phyloP scores from a whole-genome alignment of 1,140 invertebrate genomes.

The Reticulitermes speratus region DNA sequence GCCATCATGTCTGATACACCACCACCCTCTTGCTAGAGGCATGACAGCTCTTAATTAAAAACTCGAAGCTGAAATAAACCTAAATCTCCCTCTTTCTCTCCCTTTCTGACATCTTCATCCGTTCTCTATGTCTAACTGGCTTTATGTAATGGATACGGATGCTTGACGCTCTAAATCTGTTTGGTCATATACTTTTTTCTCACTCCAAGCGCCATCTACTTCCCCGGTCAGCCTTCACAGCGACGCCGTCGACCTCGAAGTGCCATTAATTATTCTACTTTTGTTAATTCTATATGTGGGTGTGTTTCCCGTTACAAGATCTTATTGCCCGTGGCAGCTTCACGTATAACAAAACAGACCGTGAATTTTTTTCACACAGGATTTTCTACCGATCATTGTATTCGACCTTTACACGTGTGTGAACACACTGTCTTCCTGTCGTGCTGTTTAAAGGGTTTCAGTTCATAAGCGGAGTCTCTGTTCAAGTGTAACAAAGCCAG shows the following conservation, averaged over 20 bases:
- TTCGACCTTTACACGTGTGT: no score
- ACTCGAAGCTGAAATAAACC: not conserved
- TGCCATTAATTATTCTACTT: not conserved
- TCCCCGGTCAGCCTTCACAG: not conserved
- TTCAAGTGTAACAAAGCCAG: no score
- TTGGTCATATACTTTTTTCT: not conserved
- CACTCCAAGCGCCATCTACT: not conserved
- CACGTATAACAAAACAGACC: no score
- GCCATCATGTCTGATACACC: not conserved
- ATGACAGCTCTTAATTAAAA: slow-evolving; percentile 17
- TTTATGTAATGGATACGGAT: not conserved
- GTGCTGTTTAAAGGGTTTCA: no score
- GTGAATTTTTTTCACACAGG: no score
- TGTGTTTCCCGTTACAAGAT: not conserved
- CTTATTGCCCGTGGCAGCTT: not conserved
- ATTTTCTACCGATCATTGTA: no score
- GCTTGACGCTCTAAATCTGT: not conserved
- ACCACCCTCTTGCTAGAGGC: not conserved
- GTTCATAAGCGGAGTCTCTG: no score
- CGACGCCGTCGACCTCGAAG: not conserved
- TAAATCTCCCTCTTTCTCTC: not conserved
- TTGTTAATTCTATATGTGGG: not conserved
- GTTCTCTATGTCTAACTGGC: not conserved
- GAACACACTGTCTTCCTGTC: no score
- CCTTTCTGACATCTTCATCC: not conserved